These are phyloP conservation scores for Gasterosteus aculeatus DNA, from an alignment of 2,113 vertebrate genomes.

Conservation along the genomic window DNA sequence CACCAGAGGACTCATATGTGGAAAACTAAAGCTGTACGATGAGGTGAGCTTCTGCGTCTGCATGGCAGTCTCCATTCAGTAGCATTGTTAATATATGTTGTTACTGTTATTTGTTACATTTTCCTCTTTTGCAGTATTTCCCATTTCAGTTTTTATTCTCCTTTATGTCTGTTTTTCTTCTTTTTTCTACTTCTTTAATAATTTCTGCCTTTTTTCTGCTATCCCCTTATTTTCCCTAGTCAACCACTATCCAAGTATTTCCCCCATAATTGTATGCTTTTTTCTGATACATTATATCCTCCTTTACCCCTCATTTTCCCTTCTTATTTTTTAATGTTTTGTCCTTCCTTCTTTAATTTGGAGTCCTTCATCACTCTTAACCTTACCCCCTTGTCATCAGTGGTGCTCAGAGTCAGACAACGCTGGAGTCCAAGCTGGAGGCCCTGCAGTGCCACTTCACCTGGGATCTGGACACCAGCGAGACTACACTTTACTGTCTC, in stretches of 20 bases:
- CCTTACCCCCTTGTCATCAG: conserved; percentile 6
- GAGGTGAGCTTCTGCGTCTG: conserved; percentile 33
- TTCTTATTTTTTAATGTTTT: background rate
- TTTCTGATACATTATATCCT: background rate
- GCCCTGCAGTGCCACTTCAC: conserved; percentile 70
- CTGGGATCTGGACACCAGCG: conserved; percentile 45
- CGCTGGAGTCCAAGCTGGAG: conserved; percentile 39
- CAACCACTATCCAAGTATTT: too few species aligned
- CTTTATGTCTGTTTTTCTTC: background rate
- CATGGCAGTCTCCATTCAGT: background rate
- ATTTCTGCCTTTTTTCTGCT: background rate
- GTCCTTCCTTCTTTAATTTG: background rate
- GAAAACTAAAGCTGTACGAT: conserved; percentile 14
- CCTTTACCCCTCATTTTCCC: background rate
- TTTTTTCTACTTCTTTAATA: background rate
- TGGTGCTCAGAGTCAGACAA: background rate
- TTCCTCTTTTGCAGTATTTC: background rate
- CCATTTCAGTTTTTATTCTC: background rate
- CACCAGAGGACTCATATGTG: too few species aligned
- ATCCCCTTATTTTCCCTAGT: background rate
- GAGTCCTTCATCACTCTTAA: background rate
- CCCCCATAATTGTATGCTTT: background rate
- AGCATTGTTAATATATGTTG: background rate
- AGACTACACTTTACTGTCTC: conserved; percentile 23
- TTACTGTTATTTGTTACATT: background rate